Evolutionary conservation across 2,113 vertebrate genomes (phyloP).

Genomic region (Myotis lucifugus): DNA sequence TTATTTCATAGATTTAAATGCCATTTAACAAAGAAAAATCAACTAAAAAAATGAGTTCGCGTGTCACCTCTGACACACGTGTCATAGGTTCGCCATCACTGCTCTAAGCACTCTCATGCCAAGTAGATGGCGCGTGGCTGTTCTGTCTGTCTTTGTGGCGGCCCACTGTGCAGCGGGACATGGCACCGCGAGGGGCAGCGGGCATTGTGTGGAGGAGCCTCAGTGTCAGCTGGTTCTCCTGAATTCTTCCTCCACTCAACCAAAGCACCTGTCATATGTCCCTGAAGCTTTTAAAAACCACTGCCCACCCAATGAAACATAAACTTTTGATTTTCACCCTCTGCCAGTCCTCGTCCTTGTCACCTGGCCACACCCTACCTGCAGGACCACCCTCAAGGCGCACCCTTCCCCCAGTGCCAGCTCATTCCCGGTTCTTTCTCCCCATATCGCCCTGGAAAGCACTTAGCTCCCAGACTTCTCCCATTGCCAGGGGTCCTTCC

Average conservation of each 20-base stretch:
- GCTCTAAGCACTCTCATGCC: too few species aligned
- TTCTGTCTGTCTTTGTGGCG: background rate
- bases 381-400: background rate
- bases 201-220: background rate
- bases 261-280: background rate
- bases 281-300: background rate
- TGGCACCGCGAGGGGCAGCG: too few species aligned
- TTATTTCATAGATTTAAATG: too few species aligned
- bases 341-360: background rate
- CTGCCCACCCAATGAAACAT: too few species aligned
- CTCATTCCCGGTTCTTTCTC: background rate
- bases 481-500: background rate
- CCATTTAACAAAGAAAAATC: too few species aligned
- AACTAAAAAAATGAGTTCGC: too few species aligned
- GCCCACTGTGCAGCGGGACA: background rate
- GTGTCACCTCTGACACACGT: too few species aligned
- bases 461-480: background rate
- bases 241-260: background rate
- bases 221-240: background rate
- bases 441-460: background rate
- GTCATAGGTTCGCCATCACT: too few species aligned
- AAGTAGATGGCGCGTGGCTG: too few species aligned
- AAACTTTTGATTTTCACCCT: rapidly evolving
- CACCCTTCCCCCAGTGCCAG: background rate
- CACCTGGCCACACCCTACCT: too few species aligned